A percentile compares a stretch with the other conserved stretches of the same genome.
Evolutionary conservation across 1,140 invertebrate species (phyloP).

Genomic region (Drosophila persimilis): DNA sequence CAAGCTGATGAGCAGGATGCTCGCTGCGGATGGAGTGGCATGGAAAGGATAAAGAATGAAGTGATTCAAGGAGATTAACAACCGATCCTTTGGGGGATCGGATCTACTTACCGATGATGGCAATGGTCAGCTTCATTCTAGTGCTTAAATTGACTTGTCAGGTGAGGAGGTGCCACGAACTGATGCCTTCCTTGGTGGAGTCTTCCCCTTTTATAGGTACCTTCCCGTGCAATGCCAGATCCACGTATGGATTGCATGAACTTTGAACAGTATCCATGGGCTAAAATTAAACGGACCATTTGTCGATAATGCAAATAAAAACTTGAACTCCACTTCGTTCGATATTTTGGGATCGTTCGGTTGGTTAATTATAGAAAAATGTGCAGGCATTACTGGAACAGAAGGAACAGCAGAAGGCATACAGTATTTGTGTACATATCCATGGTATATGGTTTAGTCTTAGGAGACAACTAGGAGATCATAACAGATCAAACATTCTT

Average conservation of each 20-base stretch:
- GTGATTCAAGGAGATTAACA: no score
- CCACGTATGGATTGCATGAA: background rate
- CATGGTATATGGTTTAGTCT: no score
- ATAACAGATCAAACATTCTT: no score
- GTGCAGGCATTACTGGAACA: no score
- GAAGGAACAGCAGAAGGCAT: no score
- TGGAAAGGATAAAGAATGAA: no score
- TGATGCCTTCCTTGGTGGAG: background rate
- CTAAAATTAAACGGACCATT: conserved; percentile 2
- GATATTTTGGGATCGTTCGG: background rate
- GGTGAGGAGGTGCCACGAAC: background rate
- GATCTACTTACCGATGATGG: background rate
- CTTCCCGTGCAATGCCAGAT: no score
- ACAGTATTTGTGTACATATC: no score
- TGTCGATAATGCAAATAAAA: conserved; percentile 4
- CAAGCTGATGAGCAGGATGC: conserved; percentile 14
- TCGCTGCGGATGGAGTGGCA: background rate
- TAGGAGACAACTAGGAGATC: no score
- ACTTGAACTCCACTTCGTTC: background rate
- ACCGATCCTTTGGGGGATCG: background rate
- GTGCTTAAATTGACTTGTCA: background rate
- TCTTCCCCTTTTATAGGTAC: conserved; percentile 9
- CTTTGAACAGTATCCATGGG: background rate
- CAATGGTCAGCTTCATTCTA: conserved; percentile 9
- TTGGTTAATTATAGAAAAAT: conserved; percentile 6